phyloP scores from a whole-genome alignment of 1,140 invertebrate genomes.

The Drosophila ogumai region DNA sequence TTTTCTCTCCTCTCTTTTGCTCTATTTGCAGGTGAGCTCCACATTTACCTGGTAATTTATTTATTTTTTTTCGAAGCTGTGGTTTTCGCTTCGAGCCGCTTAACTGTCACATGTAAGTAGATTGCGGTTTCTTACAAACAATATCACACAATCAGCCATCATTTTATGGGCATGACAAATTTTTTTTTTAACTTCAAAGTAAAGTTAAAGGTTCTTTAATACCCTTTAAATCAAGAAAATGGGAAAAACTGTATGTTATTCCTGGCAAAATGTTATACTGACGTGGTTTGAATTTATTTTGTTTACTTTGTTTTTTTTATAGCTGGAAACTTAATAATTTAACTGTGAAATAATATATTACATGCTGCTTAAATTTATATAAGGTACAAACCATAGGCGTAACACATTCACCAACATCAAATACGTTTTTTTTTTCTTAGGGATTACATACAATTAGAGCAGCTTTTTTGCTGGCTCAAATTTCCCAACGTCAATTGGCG shows the following conservation, averaged over 20 bases:
- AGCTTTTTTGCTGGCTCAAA: constrained; percentile 52
- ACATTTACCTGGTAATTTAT: constrained; percentile 8
- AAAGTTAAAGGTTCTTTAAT: background rate
- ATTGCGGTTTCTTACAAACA: constrained; percentile 46
- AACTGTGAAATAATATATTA: background rate
- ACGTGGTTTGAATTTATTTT: background rate
- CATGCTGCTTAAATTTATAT: background rate
- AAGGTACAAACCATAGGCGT: background rate
- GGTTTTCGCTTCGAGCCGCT: constrained; percentile 28
- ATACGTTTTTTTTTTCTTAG: constrained; percentile 20
- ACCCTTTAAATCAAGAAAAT: background rate
- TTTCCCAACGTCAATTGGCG: constrained; percentile 48
- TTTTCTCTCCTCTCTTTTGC: constrained; percentile 22
- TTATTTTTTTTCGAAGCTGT: background rate
- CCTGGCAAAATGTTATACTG: background rate
- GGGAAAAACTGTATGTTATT: too few species aligned
- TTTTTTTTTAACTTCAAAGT: background rate
- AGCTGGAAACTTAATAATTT: background rate
- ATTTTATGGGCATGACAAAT: constrained; percentile 15
- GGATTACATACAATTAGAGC: constrained; percentile 75
- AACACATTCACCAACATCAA: constrained; percentile 13
- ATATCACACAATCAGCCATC: constrained; percentile 14
- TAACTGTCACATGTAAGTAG: constrained; percentile 64
- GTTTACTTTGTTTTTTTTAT: background rate
- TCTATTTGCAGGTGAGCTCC: constrained; percentile 63